These are phyloP conservation scores for Choristoneura rosaceana DNA, from an alignment of 2,888 invertebrate species.

Conservation along the genomic window DNA sequence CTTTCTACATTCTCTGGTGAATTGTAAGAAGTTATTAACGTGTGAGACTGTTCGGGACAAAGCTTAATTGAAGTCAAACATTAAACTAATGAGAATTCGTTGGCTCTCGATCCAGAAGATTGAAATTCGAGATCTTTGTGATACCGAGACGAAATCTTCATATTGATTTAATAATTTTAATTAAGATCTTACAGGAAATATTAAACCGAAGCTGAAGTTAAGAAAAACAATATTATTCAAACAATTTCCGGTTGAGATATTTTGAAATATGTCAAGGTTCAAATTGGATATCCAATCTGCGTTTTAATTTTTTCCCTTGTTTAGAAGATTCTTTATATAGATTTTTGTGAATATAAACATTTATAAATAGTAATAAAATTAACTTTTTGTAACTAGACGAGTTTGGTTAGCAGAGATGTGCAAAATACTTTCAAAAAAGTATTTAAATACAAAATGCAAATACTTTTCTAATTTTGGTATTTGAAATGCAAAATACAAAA, in stretches of 20 bases:
- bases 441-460: neutral
- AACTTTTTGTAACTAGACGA: too few species aligned
- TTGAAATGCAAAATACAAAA: too few species aligned
- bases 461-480: too few species aligned
- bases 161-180: conserved; percentile 14
- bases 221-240: conserved; percentile 1
- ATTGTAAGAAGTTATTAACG: neutral
- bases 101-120: conserved; percentile 9
- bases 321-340: neutral
- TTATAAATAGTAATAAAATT: too few species aligned
- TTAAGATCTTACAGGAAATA: conserved; percentile 4
- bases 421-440: too few species aligned
- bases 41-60: neutral
- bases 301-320: neutral
- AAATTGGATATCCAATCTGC: neutral
- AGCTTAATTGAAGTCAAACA: conserved; percentile 31
- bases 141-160: neutral
- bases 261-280: neutral
- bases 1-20: neutral
- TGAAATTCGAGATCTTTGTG: neutral
- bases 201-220: neutral
- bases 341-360: too few species aligned
- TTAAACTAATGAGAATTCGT: neutral
- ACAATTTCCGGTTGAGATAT: neutral
- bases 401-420: too few species aligned